Percentiles rank a stretch among this genome's conserved stretches.
Evolutionary conservation across 1,140 invertebrate species (phyloP).

Genomic region (Pissodes strobi): DNA sequence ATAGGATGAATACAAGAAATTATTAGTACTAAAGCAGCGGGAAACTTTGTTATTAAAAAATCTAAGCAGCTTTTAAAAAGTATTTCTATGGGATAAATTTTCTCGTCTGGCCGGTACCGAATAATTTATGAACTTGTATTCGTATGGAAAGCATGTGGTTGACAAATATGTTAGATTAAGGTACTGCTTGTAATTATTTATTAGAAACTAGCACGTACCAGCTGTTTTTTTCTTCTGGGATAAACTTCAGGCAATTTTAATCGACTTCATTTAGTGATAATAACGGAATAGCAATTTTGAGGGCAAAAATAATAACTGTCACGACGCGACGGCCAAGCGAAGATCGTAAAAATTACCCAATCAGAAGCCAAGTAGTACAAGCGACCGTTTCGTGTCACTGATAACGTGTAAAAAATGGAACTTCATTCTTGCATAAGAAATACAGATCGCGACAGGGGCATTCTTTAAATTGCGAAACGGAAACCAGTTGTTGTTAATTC

Average conservation of each 20-base stretch:
- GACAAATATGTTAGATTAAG: too few relatives aligned
- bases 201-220: too few relatives aligned
- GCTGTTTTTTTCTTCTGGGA: too few relatives aligned
- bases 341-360: too few relatives aligned
- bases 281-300: too few relatives aligned
- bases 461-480: constrained; percentile 22
- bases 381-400: constrained; percentile 12
- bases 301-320: too few relatives aligned
- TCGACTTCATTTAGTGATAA: too few relatives aligned
- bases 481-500: constrained; percentile 14
- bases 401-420: constrained; percentile 13
- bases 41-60: constrained; percentile 12
- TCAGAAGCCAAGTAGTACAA: neutral
- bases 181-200: too few relatives aligned
- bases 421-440: constrained; percentile 24
- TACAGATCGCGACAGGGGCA: constrained; percentile 7
- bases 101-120: neutral
- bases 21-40: constrained; percentile 12
- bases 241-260: too few relatives aligned
- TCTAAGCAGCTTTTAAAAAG: constrained; percentile 11
- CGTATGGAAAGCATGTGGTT: too few relatives aligned
- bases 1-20: constrained; percentile 16
- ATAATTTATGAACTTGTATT: constrained; percentile 4
- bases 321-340: too few relatives aligned
- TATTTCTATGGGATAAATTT: constrained; percentile 9